Conservation (phyloP, 1,140 invertebrate species). For the Oncopeltus fasciatus region DNA sequence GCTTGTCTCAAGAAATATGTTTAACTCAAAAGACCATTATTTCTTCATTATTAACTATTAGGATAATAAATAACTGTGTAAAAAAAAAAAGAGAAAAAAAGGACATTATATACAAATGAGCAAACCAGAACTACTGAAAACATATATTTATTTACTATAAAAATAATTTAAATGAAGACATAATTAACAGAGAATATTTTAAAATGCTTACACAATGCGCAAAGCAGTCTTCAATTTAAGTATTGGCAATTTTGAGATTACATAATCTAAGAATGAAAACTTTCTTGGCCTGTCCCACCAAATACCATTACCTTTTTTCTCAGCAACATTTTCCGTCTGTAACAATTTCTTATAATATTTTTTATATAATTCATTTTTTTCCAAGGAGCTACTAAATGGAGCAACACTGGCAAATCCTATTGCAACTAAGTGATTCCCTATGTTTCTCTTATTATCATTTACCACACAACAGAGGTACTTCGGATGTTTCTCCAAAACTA, state of each 20-base stretch:
- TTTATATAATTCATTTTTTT: conserved; percentile 10
- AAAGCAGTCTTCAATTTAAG: not conserved
- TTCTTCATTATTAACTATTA: too few relatives aligned
- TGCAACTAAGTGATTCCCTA: conserved; percentile 17
- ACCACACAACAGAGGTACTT: conserved; percentile 21
- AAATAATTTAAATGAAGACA: not conserved
- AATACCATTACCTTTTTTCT: conserved; percentile 14
- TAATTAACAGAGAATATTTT: not conserved
- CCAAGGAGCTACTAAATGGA: conserved; percentile 10
- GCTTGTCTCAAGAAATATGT: too few relatives aligned
- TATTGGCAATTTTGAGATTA: not conserved
- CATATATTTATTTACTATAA: not conserved
- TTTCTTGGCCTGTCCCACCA: conserved; percentile 22
- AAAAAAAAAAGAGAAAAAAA: not conserved
- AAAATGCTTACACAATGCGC: not conserved
- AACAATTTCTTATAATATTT: conserved; percentile 20
- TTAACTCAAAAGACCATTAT: too few relatives aligned
- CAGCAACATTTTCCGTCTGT: conserved; percentile 12
- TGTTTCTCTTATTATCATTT: conserved; percentile 10
- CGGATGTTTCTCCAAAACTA: conserved; percentile 13
- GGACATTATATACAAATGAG: not conserved
- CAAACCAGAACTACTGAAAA: not conserved
- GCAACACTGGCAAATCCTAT: conserved; percentile 22
- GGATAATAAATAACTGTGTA: too few relatives aligned
- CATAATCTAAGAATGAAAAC: not conserved